Percentiles rank a stretch among this genome's conserved stretches.
Conservation (phyloP, 1,140 invertebrate species). For the Helicoverpa zea region DNA sequence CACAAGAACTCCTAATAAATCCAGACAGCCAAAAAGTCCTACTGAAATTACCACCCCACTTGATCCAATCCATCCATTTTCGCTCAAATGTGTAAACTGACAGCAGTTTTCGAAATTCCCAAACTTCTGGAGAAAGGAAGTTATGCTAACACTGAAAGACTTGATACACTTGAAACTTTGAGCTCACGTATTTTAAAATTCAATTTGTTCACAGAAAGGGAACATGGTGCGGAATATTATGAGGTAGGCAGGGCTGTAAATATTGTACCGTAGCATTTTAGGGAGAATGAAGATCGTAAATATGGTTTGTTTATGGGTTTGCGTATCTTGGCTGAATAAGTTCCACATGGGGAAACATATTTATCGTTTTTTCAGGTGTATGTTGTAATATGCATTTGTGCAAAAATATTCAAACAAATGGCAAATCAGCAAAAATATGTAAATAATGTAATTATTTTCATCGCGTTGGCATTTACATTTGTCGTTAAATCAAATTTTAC, state of each 20-base stretch:
- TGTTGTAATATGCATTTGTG: no score
- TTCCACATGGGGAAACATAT: neutral
- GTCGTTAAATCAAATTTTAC: no score
- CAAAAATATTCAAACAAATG: no score
- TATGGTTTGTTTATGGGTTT: constrained; percentile 11
- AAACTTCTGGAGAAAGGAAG: no score
- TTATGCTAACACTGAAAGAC: no score
- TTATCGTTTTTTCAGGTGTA: neutral
- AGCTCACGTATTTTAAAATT: neutral
- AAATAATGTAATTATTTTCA: no score
- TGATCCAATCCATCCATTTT: no score
- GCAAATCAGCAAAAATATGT: no score
- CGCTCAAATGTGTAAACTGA: no score
- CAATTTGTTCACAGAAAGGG: neutral
- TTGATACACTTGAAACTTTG: neutral
- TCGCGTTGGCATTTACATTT: no score
- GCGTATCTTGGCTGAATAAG: neutral
- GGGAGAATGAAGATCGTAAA: constrained; percentile 14
- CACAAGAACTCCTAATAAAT: no score
- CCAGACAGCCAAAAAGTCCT: neutral
- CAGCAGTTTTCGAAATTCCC: no score
- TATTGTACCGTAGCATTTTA: neutral
- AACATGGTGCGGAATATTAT: neutral
- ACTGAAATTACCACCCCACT: neutral
- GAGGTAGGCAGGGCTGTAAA: neutral